phyloP scores from a whole-genome alignment of 2,888 invertebrate genomes.

The Ophion costatus region DNA sequence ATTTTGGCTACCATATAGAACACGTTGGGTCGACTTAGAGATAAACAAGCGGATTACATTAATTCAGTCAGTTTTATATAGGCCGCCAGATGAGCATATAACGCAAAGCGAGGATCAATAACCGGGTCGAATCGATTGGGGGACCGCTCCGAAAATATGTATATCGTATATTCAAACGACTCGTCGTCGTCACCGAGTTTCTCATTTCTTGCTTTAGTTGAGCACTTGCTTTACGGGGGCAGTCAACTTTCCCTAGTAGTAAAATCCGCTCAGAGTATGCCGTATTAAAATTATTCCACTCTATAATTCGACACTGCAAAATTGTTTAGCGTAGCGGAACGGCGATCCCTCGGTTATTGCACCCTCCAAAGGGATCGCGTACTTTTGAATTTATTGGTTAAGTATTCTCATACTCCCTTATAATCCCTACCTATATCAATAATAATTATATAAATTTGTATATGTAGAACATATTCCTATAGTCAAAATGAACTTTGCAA shows the following conservation, averaged over 20 bases:
- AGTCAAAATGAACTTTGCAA: too few species aligned
- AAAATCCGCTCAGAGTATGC: not conserved
- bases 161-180: not conserved
- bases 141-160: not conserved
- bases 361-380: not conserved
- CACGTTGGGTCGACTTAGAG: not conserved
- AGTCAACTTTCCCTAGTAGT: not conserved
- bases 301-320: not conserved
- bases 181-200: not conserved
- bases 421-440: too few species aligned
- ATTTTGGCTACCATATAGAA: not conserved
- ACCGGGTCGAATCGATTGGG: not conserved
- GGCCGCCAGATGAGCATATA: not conserved
- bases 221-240: not conserved
- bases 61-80: not conserved
- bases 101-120: slow-evolving; percentile 4
- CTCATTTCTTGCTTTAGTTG: not conserved
- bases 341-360: not conserved
- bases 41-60: not conserved
- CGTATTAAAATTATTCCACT: not conserved
- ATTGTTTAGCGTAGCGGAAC: not conserved
- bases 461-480: too few species aligned
- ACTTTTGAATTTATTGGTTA: too few species aligned
- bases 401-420: too few species aligned
- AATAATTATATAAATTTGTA: too few species aligned